Percentiles rank a stretch among this genome's conserved stretches.
phyloP scores from a whole-genome alignment of 2,113 vertebrate species.

The Ginglymostoma cirratum region DNA sequence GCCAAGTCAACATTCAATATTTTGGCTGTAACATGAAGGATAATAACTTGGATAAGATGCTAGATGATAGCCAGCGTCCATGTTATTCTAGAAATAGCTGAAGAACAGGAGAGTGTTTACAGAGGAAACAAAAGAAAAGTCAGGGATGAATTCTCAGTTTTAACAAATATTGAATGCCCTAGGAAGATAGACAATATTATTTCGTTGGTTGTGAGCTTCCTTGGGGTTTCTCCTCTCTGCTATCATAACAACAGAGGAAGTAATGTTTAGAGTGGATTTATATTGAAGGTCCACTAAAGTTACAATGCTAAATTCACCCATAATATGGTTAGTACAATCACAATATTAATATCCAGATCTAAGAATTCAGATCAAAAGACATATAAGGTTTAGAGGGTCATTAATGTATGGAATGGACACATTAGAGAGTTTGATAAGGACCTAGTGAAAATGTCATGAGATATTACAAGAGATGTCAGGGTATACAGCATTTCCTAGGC shows the following conservation, averaged over 20 bases:
- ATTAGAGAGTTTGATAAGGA: background rate
- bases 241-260: background rate
- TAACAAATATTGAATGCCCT: background rate
- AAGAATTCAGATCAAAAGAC: background rate
- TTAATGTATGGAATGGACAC: background rate
- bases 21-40: background rate
- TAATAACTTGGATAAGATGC: background rate
- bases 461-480: background rate
- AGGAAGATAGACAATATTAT: background rate
- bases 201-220: background rate
- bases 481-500: background rate
- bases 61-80: background rate
- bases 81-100: background rate
- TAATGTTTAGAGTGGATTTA: background rate
- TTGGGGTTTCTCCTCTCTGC: background rate
- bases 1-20: background rate
- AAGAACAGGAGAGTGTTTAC: background rate
- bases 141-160: background rate
- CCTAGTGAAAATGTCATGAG: background rate
- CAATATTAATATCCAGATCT: background rate
- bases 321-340: background rate
- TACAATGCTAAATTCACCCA: background rate
- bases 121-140: background rate
- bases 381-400: background rate
- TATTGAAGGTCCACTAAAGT: background rate